Evolutionary conservation across 2,888 invertebrate species (phyloP).

Genomic region (Pristionchus maxplancki): DNA sequence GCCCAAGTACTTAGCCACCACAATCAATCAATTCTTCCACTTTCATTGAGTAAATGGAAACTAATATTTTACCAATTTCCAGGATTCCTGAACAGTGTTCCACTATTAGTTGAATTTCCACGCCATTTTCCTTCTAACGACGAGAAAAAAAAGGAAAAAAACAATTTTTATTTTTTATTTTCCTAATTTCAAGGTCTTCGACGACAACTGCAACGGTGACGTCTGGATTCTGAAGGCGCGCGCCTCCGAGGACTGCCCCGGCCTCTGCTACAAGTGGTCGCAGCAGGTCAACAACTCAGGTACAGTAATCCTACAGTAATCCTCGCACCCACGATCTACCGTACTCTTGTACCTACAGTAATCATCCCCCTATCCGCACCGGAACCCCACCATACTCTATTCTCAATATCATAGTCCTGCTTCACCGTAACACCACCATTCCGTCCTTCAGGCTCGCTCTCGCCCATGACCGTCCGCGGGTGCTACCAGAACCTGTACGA

Average conservation of each 20-base stretch:
- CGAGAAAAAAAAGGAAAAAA: no score
- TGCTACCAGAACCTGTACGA: slow-evolving; percentile 70
- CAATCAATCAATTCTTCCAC: neutral
- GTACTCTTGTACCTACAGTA: neutral
- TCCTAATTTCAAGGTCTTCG: no score
- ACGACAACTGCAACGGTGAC: slow-evolving; percentile 72
- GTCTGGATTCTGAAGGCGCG: slow-evolving; percentile 73
- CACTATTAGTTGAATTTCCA: no score
- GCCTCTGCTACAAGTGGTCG: slow-evolving; percentile 74
- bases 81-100: no score
- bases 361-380: no score
- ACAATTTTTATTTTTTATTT: no score
- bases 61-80: no score
- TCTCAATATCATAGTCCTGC: no score
- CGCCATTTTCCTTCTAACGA: no score
- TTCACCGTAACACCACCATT: neutral
- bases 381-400: no score
- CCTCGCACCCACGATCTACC: neutral
- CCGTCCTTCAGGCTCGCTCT: slow-evolving; percentile 61
- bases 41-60: no score
- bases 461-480: slow-evolving; percentile 74
- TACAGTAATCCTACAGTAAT: neutral
- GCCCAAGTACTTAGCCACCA: no score
- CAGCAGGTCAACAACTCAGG: slow-evolving; percentile 74
- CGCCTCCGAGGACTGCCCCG: slow-evolving; percentile 72